Percentiles rank a stretch among this genome's conserved stretches.
These are phyloP conservation scores for Coracopsis vasa DNA, from an alignment of 2,113 vertebrate species.

Conservation along the genomic window DNA sequence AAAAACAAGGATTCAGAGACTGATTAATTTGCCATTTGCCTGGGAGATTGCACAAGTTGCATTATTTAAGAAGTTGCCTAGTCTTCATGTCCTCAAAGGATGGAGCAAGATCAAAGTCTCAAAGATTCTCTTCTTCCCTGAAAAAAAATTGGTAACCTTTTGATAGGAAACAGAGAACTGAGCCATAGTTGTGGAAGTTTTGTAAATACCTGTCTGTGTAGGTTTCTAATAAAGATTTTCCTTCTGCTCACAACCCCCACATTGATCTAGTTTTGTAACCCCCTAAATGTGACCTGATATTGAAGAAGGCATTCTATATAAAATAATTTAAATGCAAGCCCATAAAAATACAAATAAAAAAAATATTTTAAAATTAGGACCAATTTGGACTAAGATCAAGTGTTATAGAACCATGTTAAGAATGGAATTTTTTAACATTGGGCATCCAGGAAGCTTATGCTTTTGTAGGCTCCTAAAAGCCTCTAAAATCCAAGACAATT, in stretches of 20 bases:
- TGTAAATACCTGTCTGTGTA: not conserved
- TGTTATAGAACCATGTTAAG: fast-evolving
- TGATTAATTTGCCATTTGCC: conserved; percentile 83
- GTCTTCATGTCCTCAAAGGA: conserved; percentile 46
- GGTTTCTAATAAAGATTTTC: not conserved
- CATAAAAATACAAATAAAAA: not conserved
- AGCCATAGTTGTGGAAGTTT: not conserved
- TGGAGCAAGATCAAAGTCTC: conserved; percentile 65
- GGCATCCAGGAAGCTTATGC: fast-evolving
- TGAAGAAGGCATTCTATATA: not conserved
- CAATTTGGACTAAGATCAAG: not conserved
- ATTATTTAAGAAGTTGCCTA: conserved; percentile 74
- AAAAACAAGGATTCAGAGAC: conserved; percentile 73
- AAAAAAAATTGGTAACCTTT: not conserved
- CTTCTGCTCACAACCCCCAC: fast-evolving
- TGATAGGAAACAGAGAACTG: not conserved
- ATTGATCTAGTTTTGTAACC: not conserved
- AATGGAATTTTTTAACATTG: not conserved
- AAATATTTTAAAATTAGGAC: not conserved
- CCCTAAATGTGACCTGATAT: not conserved
- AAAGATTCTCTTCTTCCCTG: not conserved
- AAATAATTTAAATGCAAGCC: not conserved
- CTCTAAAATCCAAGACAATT: not conserved
- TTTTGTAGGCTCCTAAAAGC: not conserved
- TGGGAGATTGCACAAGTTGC: conserved; percentile 74